phyloP scores from a whole-genome alignment of 2,797 vertebrate species.

The Rhyacichthys aspro region DNA sequence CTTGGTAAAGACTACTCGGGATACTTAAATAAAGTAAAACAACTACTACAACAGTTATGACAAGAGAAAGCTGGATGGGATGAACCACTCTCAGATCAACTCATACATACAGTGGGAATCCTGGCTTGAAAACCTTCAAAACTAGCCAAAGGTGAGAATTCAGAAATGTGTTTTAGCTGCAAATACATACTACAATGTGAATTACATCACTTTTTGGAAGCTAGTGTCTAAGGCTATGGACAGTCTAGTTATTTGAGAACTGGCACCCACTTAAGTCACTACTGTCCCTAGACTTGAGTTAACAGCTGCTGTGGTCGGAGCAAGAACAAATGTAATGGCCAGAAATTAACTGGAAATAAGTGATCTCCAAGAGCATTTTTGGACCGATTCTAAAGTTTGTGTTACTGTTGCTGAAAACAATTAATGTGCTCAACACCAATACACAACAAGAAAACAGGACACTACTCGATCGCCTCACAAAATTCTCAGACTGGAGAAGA shows the following conservation, averaged over 20 bases:
- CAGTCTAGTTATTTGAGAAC: too few relatives aligned
- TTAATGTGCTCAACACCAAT: slow-evolving; percentile 8
- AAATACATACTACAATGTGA: too few relatives aligned
- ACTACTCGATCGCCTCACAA: slow-evolving; percentile 10
- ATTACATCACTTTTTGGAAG: too few relatives aligned
- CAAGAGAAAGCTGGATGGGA: slow-evolving; percentile 2
- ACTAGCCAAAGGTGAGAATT: too few relatives aligned
- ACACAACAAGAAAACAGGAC: slow-evolving; percentile 8
- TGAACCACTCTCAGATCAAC: slow-evolving; percentile 6
- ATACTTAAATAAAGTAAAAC: neutral
- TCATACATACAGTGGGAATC: slow-evolving; percentile 7
- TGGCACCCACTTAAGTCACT: slow-evolving; percentile 17
- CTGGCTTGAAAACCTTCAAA: too few relatives aligned
- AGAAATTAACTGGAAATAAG: too few relatives aligned
- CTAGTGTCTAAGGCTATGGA: too few relatives aligned
- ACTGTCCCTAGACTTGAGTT: slow-evolving; percentile 21
- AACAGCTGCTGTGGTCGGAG: slow-evolving; percentile 3
- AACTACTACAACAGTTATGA: neutral
- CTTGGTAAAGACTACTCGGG: neutral
- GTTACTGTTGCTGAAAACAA: slow-evolving; percentile 17
- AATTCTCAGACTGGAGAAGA: slow-evolving; percentile 35
- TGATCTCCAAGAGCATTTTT: too few relatives aligned
- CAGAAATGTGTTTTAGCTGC: too few relatives aligned
- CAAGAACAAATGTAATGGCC: neutral
- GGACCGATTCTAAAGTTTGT: slow-evolving; percentile 6